A percentile compares a stretch with the other conserved stretches of the same genome.
These are phyloP conservation scores for Pygathrix nemaeus DNA, from an alignment of 2,113 vertebrate genomes.

Conservation along the genomic window DNA sequence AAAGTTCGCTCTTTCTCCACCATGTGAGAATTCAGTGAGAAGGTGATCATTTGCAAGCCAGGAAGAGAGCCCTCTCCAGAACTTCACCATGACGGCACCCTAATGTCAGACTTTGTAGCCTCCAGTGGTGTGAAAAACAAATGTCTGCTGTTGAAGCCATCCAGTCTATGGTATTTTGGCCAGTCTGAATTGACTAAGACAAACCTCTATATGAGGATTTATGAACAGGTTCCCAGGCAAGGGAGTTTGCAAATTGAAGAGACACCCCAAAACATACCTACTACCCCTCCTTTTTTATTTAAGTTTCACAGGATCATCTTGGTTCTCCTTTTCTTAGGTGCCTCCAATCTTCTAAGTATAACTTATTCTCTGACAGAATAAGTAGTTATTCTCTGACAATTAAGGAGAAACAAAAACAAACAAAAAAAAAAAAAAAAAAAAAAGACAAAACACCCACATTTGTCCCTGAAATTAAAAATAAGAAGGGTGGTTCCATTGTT, in stretches of 20 bases:
- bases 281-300: not conserved
- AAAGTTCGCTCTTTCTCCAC: not conserved
- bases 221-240: not conserved
- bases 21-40: not conserved
- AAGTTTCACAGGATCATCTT: not conserved
- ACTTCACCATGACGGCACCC: not conserved
- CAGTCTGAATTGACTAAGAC: not conserved
- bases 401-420: not conserved
- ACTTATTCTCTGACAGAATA: not conserved
- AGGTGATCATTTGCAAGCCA: not conserved
- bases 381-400: not conserved
- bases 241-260: not conserved
- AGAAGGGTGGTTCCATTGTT: not conserved
- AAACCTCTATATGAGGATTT: not conserved
- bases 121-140: not conserved
- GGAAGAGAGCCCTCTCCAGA: not conserved
- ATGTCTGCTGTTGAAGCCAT: not conserved
- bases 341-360: not conserved
- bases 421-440: too few species aligned
- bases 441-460: not conserved
- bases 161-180: not conserved
- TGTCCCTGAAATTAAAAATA: slow-evolving; percentile 44
- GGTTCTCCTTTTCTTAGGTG: not conserved
- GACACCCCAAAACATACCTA: not conserved
- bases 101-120: not conserved